Evolutionary conservation across 2,797 vertebrate genomes (phyloP), one percentile per base, ranked within the genome.

Genomic region (Acanthurus lineatus): DNA sequence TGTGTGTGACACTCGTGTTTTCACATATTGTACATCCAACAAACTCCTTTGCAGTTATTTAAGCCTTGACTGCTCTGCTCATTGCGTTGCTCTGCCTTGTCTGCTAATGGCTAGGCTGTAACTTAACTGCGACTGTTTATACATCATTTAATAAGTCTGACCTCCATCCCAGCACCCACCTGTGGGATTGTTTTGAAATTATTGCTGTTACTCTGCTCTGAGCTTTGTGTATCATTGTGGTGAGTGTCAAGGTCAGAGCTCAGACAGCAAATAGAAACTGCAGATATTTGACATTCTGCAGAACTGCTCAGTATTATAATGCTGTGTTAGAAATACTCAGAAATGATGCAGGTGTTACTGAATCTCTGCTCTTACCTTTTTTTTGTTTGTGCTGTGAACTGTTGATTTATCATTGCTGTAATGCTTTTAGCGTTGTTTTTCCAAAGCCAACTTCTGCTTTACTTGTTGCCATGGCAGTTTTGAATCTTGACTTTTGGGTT

Each of bases 401-500:
- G 16, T 16, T 65, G 54, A 16, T 64, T 47, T 60, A n/a, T 66
- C 22, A 28, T 57, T 65, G n/a, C 49, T 69, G 12, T 75, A 3
- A 7, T 66, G n/a, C 7, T 73, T 66, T 64, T 48, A 56, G 76
- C 80, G 28, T 74, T 56, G 8, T 38, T 15, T 51, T 51, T 68
- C 20, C 53, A 7, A 28, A 58, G 38, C 28, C 45, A 71, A 15
- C 42, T 52, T 58, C 40, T 79, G 12, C 44, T 77, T 52, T 63
- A 35, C 57, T 63, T 69, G 85, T 90, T 88, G 79, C 84, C 64
- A 87, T 86, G 79, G 76, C 66, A 85, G 58, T 76, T 84, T 74
- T 81, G 35, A 77, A 73, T 71, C 17, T 73, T 66, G 45, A 57
- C 57, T 77, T 28, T 51, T 54, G n/a, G n/a, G 1, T 38, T 25